phyloP scores from a whole-genome alignment of 2,888 invertebrate species.

The Heliconius sara region DNA sequence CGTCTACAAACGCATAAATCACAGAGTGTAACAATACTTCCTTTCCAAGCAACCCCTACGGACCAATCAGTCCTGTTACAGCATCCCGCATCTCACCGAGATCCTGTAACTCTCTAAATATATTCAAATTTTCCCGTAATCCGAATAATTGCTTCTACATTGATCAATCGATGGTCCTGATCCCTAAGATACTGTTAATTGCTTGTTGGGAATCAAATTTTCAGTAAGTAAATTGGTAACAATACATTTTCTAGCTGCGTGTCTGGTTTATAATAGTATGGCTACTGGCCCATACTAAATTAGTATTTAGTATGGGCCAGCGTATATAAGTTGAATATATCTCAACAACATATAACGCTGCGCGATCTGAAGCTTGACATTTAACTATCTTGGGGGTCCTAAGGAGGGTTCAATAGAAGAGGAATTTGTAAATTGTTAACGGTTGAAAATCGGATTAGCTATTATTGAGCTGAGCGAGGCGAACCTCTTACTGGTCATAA shows the following conservation, averaged over 20 bases:
- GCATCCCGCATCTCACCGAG: constrained; percentile 25
- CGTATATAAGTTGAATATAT: background rate
- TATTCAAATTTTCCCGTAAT: constrained; percentile 31
- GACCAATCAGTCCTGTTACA: constrained; percentile 21
- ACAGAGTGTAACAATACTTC: background rate
- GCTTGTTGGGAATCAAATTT: background rate
- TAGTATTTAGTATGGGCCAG: background rate
- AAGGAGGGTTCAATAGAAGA: too few relatives aligned
- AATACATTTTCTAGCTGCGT: background rate
- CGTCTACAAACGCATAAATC: constrained; percentile 8
- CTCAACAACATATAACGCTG: background rate
- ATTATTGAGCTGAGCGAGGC: too few relatives aligned
- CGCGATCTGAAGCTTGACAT: too few relatives aligned
- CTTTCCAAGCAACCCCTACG: background rate
- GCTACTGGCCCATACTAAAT: background rate
- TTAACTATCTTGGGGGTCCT: too few relatives aligned
- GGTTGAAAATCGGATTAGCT: too few relatives aligned
- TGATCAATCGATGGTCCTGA: constrained; percentile 16
- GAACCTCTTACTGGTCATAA: too few relatives aligned
- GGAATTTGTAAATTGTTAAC: too few relatives aligned
- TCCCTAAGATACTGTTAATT: constrained; percentile 22
- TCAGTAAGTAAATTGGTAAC: background rate
- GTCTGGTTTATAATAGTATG: background rate
- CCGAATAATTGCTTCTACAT: constrained; percentile 23
- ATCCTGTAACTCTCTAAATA: constrained; percentile 13